A percentile compares a stretch with the other conserved stretches of the same genome.
Conservation (phyloP, 2,113 vertebrate species). For the Bambusicola thoracicus region DNA sequence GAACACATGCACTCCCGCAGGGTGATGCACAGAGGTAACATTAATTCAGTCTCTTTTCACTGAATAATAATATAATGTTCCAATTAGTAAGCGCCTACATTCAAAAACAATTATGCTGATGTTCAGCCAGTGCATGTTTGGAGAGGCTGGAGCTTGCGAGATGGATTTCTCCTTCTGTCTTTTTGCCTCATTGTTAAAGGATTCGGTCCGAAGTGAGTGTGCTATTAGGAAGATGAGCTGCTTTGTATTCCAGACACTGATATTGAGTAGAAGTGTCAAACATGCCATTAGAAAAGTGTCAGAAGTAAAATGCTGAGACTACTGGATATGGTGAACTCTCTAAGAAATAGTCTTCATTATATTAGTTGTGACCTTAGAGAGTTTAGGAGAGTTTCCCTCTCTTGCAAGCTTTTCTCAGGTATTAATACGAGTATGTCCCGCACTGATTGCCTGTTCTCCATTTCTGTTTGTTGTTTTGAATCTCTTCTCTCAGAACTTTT, state of each 20-base stretch:
- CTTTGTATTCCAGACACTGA: slow-evolving; percentile 16
- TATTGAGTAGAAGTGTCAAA: slow-evolving; percentile 42
- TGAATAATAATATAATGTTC: slow-evolving; percentile 79
- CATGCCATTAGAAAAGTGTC: slow-evolving; percentile 43
- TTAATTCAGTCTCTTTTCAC: slow-evolving; percentile 76
- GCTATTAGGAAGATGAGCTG: slow-evolving; percentile 27
- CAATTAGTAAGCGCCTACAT: slow-evolving; percentile 76
- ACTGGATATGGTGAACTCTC: slow-evolving; percentile 23
- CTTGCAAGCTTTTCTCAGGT: slow-evolving; percentile 34
- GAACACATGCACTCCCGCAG: slow-evolving; percentile 92
- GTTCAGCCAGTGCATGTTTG: slow-evolving; percentile 59
- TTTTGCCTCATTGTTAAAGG: slow-evolving; percentile 37
- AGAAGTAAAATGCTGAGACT: slow-evolving; percentile 47
- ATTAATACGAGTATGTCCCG: slow-evolving; percentile 21
- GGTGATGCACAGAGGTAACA: slow-evolving; percentile 91
- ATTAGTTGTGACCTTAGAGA: slow-evolving; percentile 42
- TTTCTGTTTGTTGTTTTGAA: slow-evolving; percentile 48
- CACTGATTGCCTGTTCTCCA: not conserved
- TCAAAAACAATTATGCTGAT: slow-evolving; percentile 77
- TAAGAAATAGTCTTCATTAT: slow-evolving; percentile 43
- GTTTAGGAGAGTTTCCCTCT: slow-evolving; percentile 47
- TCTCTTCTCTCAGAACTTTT: not conserved
- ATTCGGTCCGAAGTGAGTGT: slow-evolving; percentile 11
- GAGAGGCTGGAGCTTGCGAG: slow-evolving; percentile 58
- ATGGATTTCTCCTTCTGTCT: slow-evolving; percentile 62